These are phyloP conservation scores for Branchinecta sandiegonensis DNA, from an alignment of 2,888 invertebrate genomes.

Conservation along the genomic window DNA sequence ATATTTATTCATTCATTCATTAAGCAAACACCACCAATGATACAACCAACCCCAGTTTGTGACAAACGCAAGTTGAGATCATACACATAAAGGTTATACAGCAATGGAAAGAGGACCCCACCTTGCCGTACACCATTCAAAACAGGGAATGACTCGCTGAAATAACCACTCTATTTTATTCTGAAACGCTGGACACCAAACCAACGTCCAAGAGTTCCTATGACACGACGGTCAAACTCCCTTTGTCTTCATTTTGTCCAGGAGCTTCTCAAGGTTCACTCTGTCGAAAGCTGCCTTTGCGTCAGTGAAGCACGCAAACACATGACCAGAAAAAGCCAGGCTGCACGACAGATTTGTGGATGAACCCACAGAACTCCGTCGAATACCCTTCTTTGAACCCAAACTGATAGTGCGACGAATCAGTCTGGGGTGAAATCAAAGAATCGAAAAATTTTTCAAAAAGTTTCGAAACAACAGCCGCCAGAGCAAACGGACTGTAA, in stretches of 20 bases:
- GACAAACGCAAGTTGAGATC: neutral
- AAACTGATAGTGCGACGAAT: too few relatives aligned
- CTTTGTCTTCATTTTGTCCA: neutral
- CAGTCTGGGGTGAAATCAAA: constrained; percentile 8
- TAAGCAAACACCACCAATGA: neutral
- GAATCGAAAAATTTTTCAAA: constrained; percentile 1
- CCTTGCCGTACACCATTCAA: too few relatives aligned
- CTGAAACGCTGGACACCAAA: too few relatives aligned
- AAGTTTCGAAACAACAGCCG: constrained; percentile 11
- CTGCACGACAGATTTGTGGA: too few relatives aligned
- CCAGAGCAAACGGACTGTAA: neutral
- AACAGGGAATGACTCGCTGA: too few relatives aligned
- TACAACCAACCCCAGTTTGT: constrained; percentile 3
- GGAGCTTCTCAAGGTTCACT: constrained; percentile 12
- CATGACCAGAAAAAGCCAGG: too few relatives aligned
- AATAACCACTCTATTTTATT: too few relatives aligned
- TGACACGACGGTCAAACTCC: constrained; percentile 8
- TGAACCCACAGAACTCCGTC: too few relatives aligned
- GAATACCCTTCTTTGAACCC: neutral
- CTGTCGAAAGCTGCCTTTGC: too few relatives aligned
- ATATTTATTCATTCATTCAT: too few relatives aligned
- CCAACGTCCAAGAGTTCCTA: neutral
- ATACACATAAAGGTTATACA: constrained; percentile 2
- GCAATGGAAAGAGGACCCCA: constrained; percentile 8
- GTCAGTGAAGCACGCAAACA: constrained; percentile 6